Conservation (phyloP, 1,140 invertebrate species). For the Drosophila quadrilineata region DNA sequence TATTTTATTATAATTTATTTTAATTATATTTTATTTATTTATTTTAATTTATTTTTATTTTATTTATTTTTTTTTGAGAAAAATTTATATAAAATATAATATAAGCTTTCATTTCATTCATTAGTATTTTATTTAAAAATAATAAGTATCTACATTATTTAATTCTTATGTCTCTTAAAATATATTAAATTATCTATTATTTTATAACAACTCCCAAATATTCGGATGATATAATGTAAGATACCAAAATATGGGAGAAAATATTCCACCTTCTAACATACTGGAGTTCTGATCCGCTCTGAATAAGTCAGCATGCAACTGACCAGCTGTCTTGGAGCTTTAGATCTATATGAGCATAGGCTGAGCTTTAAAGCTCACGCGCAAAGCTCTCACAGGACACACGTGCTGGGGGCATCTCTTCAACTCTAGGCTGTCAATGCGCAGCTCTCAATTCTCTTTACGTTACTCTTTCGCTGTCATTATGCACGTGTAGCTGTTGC, state of each 20-base stretch:
- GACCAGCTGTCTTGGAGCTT: conserved; percentile 6
- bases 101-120: no score
- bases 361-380: conserved; percentile 21
- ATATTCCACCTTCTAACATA: neutral
- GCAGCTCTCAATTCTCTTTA: conserved; percentile 35
- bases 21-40: no score
- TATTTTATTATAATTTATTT: no score
- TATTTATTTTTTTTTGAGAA: no score
- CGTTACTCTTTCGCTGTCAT: neutral
- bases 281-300: neutral
- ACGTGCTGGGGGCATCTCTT: conserved; percentile 56
- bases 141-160: no score
- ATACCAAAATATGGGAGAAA: conserved; percentile 1
- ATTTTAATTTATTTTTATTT: no score
- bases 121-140: no score
- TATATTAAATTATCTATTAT: no score
- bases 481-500: conserved; percentile 5
- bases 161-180: no score
- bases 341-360: neutral
- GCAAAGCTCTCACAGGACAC: conserved; percentile 38
- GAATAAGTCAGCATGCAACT: neutral
- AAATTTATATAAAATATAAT: no score
- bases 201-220: no score
- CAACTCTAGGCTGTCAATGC: conserved; percentile 39
- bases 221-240: neutral